Conservation (phyloP, 2,797 vertebrate genomes). For the Threskiornis aethiopicus region DNA sequence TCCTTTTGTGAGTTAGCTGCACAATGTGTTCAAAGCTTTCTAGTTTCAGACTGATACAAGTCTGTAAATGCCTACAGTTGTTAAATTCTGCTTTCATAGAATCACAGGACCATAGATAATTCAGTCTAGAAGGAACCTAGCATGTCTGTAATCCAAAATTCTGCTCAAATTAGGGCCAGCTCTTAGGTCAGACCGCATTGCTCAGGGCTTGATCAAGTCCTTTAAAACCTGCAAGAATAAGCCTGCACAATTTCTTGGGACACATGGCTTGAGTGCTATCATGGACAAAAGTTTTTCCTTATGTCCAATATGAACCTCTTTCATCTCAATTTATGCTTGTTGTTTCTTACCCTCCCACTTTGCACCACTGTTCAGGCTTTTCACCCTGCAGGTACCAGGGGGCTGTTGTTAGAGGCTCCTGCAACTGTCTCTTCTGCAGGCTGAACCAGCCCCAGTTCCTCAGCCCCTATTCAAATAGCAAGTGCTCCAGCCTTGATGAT, state of each 20-base stretch:
- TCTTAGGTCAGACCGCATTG: accelerated
- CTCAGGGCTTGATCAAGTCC: background rate
- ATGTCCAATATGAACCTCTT: accelerated
- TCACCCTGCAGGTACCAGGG: background rate
- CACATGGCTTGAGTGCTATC: background rate
- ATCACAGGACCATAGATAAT: background rate
- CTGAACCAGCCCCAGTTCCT: background rate
- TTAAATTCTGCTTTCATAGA: background rate
- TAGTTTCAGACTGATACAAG: background rate
- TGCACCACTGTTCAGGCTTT: background rate
- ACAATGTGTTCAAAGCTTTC: background rate
- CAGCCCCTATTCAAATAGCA: background rate
- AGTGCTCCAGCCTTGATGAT: background rate
- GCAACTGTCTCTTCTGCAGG: background rate
- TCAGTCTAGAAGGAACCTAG: background rate
- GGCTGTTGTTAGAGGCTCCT: background rate
- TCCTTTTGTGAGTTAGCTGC: background rate
- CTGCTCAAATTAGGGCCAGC: background rate
- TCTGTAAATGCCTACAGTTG: background rate
- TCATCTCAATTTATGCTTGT: background rate
- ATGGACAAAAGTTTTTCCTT: background rate
- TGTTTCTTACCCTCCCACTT: background rate
- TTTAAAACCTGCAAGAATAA: background rate
- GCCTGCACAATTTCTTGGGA: background rate
- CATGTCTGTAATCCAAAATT: background rate